Conservation (phyloP, 2,113 vertebrate species). For the Proteles cristata region DNA sequence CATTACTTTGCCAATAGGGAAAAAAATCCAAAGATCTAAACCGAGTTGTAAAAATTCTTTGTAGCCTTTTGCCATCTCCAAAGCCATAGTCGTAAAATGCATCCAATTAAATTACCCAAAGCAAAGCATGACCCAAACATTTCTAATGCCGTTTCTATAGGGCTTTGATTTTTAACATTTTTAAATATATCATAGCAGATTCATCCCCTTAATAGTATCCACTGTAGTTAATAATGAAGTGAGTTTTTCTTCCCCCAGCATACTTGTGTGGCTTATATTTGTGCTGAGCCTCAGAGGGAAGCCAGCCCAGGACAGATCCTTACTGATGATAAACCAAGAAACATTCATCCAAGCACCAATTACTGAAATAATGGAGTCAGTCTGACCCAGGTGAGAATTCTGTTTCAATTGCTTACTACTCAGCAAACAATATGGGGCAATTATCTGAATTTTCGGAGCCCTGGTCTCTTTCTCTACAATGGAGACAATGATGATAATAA, state of each 20-base stretch:
- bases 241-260: neutral
- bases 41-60: neutral
- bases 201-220: neutral
- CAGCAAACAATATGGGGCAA: neutral
- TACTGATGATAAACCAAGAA: neutral
- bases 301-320: neutral
- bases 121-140: neutral
- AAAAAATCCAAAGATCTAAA: neutral
- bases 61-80: neutral
- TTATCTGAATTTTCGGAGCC: conserved; percentile 18
- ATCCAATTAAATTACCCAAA: neutral
- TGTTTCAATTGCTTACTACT: neutral
- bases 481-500: neutral
- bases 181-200: neutral
- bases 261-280: neutral
- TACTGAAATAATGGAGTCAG: neutral
- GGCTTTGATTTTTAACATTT: neutral
- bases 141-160: neutral
- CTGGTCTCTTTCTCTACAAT: neutral
- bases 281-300: neutral
- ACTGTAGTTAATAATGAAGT: conserved; percentile 22
- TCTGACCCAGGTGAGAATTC: neutral
- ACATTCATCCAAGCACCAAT: neutral
- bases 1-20: neutral
- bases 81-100: neutral